Evolutionary conservation across 2,888 invertebrate species (phyloP).

Genomic region (Thymelicus acteon): DNA sequence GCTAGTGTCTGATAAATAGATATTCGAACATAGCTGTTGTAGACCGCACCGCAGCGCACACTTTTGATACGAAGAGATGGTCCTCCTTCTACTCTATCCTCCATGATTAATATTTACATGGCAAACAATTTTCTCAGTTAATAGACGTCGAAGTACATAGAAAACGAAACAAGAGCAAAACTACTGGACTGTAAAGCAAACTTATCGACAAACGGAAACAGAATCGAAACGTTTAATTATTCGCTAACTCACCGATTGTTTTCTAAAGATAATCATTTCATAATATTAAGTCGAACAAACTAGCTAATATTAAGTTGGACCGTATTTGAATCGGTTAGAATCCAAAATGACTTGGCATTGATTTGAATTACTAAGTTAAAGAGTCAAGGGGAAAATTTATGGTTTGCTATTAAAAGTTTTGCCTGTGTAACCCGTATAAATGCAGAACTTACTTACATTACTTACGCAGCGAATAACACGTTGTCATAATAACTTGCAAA

Average conservation of each 20-base stretch:
- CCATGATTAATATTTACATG: constrained; percentile 5
- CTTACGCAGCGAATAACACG: constrained; percentile 19
- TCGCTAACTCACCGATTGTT: constrained; percentile 19
- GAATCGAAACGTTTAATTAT: constrained; percentile 25
- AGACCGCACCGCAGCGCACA: too few relatives aligned
- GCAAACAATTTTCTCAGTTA: background rate
- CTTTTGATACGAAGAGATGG: too few relatives aligned
- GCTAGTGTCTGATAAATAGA: too few relatives aligned
- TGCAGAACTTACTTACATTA: constrained; percentile 16
- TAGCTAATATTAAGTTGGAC: background rate
- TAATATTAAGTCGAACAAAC: background rate
- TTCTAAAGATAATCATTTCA: constrained; percentile 19
- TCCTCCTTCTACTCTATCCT: too few relatives aligned
- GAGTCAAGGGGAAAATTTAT: constrained; percentile 30
- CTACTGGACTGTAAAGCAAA: constrained; percentile 13
- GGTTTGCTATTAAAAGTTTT: constrained; percentile 32
- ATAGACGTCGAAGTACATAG: constrained; percentile 12
- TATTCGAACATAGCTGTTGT: too few relatives aligned
- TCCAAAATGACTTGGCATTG: constrained; percentile 3
- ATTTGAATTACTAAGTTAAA: background rate
- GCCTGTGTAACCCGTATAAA: constrained; percentile 12
- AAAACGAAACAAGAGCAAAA: constrained; percentile 2
- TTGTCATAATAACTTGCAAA: constrained; percentile 19
- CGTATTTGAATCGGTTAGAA: constrained; percentile 10
- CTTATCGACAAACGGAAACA: constrained; percentile 35